Conservation (phyloP, 2,113 vertebrate genomes). For the Perca fluviatilis region DNA sequence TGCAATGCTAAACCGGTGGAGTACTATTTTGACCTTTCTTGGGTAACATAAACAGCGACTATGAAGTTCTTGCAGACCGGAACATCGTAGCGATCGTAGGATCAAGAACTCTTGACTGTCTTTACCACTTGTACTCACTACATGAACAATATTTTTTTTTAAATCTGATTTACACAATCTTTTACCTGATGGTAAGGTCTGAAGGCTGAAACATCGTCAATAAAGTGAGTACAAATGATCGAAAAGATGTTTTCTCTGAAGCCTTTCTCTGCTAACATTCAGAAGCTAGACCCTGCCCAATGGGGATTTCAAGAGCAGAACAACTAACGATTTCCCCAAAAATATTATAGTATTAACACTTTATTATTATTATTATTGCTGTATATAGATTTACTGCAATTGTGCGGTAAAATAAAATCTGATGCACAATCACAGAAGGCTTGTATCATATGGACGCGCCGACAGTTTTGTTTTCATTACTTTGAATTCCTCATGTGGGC, state of each 20-base stretch:
- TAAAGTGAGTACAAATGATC: not conserved
- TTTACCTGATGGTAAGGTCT: not conserved
- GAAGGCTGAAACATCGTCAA: not conserved
- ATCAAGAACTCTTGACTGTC: not conserved
- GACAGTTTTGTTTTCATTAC: too few species aligned
- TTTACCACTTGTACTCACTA: not conserved
- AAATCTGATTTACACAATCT: not conserved
- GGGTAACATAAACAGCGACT: not conserved
- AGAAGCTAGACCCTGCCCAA: too few species aligned
- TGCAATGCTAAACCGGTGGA: not conserved
- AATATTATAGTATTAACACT: not conserved
- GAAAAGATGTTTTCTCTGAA: not conserved
- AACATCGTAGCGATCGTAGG: not conserved
- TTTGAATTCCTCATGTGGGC: too few species aligned
- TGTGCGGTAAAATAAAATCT: not conserved
- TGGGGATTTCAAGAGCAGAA: not conserved
- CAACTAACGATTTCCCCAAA: not conserved
- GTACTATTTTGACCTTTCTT: not conserved
- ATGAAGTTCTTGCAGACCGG: not conserved
- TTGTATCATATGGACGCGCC: too few species aligned
- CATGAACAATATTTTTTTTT: not conserved
- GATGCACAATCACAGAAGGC: too few species aligned
- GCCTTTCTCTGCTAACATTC: not conserved
- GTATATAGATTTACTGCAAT: conserved; percentile 1
- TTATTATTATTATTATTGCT: not conserved